phyloP scores from a whole-genome alignment of 2,113 vertebrate species.

The Rhinolophus ferrumequinum region DNA sequence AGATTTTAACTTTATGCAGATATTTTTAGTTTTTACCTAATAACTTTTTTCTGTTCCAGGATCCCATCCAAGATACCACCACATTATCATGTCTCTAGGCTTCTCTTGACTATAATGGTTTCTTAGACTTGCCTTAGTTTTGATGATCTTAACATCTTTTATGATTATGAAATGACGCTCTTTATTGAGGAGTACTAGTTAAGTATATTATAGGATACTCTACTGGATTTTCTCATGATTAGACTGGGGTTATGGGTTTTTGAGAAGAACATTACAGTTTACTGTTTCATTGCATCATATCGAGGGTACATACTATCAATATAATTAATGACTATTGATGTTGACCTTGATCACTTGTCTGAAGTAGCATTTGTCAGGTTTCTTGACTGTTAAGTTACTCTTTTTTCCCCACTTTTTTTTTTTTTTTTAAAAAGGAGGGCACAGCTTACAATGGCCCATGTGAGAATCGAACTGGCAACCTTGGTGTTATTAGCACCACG shows the following conservation, averaged over 20 bases:
- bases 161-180: not conserved
- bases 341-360: not conserved
- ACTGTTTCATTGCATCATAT: not conserved
- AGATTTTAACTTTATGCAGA: not conserved
- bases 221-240: not conserved
- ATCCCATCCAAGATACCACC: not conserved
- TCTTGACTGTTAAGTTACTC: not conserved
- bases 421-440: too few relatives aligned
- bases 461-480: too few relatives aligned
- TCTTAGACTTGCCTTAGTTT: not conserved
- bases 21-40: not conserved
- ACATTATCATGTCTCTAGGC: not conserved
- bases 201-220: not conserved
- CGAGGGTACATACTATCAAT: not conserved
- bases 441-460: too few relatives aligned
- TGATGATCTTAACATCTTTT: not conserved
- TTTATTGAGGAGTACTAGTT: not conserved
- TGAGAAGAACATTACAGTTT: not conserved
- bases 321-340: not conserved
- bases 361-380: not conserved
- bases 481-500: too few relatives aligned
- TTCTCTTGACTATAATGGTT: not conserved
- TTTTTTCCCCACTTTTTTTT: not conserved
- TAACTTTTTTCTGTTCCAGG: not conserved
- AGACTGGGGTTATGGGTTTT: not conserved